Base-by-base conservation (phyloP, 2,113 vertebrate genomes). In the Eptesicus fuscus region DNA sequence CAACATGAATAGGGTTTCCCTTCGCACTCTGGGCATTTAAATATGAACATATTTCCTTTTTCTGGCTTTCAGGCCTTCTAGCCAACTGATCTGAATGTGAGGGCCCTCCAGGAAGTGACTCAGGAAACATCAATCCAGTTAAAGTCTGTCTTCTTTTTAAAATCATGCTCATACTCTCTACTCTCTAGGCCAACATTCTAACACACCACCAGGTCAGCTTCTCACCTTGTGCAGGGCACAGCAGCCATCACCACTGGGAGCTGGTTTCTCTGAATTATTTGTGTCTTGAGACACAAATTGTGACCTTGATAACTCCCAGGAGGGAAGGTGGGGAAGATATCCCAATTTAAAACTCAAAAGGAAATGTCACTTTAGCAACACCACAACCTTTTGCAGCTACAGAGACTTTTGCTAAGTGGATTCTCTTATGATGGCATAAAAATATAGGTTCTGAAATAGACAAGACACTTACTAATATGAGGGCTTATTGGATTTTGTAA, bases 31-130 rank as follows among this genome's bases (percentile, higher is more conserved):
- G 79, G 40, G 25, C n/a, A 83, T 88, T 88, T 16, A n/a, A 83
- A 61, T 94, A 80, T 71, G 32, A 49, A 86, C 67, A 79, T 56
- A 63, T 84, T 94, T 96, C 96, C 88, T 94, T 28, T 69, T 96
- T 22, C 23, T 51, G 40, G n/a, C 73, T 73, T 53, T 85, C 23
- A 76, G 32, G 25, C 18, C 73, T 83, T 95, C 63, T 65, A n/a
- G 91, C 79, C 71, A 87, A 65, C 82, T 97, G 82, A 79, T 70
- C 86, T 86, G 70, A 82, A 76, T 28, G 32, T n/a, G 42, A 92
- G 30, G 18, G n/a, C 74, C 30, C 17, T 84, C 32, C 17, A 49
- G 69, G 53, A 95, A 97, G 91, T 92, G 71, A 80, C 79, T 97
- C 94, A 96, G 90, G 88, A 78, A 91, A 59, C n/a, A 92, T 86